These are phyloP conservation scores for Cantharis flavilabris DNA, from an alignment of 2,888 invertebrate genomes.

Conservation along the genomic window DNA sequence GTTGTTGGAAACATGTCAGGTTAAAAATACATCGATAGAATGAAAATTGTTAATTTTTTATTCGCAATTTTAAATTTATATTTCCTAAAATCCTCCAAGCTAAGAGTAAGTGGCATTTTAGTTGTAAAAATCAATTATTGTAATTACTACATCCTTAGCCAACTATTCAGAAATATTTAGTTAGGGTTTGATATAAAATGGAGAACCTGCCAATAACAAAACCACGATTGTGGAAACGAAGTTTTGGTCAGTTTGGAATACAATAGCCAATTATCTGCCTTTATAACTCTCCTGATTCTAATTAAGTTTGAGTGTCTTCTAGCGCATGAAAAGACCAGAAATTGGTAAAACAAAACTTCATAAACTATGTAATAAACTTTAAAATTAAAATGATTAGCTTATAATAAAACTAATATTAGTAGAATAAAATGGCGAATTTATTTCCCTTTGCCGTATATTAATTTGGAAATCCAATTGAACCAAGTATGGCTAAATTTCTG, in stretches of 20 bases:
- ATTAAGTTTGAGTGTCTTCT: constrained; percentile 22
- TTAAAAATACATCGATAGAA: not conserved
- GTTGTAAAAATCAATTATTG: not conserved
- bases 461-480: not conserved
- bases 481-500: not conserved
- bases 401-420: not conserved
- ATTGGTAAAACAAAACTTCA: constrained; percentile 11
- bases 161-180: not conserved
- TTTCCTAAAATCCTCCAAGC: too few relatives aligned
- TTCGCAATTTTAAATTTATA: not conserved
- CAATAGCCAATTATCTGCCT: constrained; percentile 31
- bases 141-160: not conserved
- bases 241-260: constrained; percentile 28
- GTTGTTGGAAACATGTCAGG: not conserved
- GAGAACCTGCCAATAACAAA: constrained; percentile 23
- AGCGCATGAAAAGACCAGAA: not conserved
- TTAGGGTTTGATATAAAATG: not conserved
- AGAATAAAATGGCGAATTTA: not conserved
- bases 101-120: too few relatives aligned
- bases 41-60: not conserved
- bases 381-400: constrained; percentile 13
- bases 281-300: constrained; percentile 27
- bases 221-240: constrained; percentile 24
- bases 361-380: constrained; percentile 26
- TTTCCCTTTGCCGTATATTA: not conserved